Conservation (phyloP, 2,888 invertebrate species). For the Frankliniella fusca region DNA sequence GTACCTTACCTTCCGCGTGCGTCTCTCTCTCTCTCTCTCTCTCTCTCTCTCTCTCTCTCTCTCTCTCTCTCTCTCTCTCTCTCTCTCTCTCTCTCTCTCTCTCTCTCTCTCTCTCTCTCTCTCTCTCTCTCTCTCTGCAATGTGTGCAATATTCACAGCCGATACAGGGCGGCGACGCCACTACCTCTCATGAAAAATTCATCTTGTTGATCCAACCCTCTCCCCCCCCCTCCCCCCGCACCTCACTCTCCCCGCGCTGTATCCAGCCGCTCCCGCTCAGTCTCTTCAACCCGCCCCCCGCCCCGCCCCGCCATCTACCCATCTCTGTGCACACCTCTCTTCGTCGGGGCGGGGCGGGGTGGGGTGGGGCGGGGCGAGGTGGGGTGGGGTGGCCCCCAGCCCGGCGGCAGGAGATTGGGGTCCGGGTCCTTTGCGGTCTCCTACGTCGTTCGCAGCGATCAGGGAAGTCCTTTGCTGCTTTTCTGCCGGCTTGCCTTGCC, state of each 20-base stretch:
- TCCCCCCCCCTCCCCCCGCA: neutral
- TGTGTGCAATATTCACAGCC: conserved; percentile 20
- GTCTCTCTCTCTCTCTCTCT: neutral
- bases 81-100: neutral
- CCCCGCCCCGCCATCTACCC: neutral
- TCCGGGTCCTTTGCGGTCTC: neutral
- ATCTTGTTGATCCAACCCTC: conserved; percentile 10
- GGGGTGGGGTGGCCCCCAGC: neutral
- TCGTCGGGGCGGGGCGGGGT: neutral
- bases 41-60: neutral
- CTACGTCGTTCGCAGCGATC: conserved; percentile 4
- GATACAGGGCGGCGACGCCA: conserved; percentile 18
- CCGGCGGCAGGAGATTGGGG: neutral
- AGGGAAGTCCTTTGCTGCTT: neutral
- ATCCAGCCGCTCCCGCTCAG: neutral
- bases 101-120: neutral
- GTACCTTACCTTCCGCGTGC: neutral
- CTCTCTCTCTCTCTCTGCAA: neutral
- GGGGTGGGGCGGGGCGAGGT: neutral
- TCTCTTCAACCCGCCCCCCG: too few relatives aligned
- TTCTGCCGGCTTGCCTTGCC: neutral
- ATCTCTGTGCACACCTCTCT: too few relatives aligned
- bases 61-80: neutral
- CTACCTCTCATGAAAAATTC: conserved; percentile 23
- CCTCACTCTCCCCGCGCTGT: neutral